Conservation (phyloP, 2,888 invertebrate species). For the Argyresthia goedartella region DNA sequence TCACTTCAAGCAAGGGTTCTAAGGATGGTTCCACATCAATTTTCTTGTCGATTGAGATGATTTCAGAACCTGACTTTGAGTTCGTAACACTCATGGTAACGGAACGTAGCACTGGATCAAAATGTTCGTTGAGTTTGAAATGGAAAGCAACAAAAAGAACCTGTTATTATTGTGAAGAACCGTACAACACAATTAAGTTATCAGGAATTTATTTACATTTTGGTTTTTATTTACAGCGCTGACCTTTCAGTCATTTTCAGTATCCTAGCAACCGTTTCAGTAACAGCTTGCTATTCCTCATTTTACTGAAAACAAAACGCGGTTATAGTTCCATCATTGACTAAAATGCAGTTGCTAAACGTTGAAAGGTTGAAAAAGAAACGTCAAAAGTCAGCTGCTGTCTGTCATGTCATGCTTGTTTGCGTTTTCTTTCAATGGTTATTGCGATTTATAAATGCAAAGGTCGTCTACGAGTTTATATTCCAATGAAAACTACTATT, state of each 20-base stretch:
- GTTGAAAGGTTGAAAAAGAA: not conserved
- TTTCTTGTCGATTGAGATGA: conserved; percentile 28
- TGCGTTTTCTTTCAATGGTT: not conserved
- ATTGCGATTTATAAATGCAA: not conserved
- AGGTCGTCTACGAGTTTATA: too few species aligned
- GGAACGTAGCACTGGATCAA: too few species aligned
- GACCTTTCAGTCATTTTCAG: not conserved
- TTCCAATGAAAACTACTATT: too few species aligned
- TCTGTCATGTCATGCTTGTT: not conserved
- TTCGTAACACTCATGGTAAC: not conserved
- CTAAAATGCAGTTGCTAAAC: not conserved
- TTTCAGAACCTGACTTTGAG: not conserved
- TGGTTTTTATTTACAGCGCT: too few species aligned
- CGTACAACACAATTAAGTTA: too few species aligned
- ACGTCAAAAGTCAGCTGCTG: not conserved
- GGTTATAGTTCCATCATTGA: too few species aligned
- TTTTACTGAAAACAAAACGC: too few species aligned
- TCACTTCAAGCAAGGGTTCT: conserved; percentile 52
- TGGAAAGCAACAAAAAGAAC: too few species aligned
- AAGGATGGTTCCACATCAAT: conserved; percentile 29
- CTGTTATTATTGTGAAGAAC: too few species aligned
- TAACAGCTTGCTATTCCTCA: too few species aligned
- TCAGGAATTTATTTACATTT: too few species aligned
- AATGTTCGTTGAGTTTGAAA: too few species aligned
- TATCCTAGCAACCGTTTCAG: not conserved